Evolutionary conservation across 2,888 invertebrate genomes (phyloP).

Genomic region (Marasmarcha lunaedactyla): DNA sequence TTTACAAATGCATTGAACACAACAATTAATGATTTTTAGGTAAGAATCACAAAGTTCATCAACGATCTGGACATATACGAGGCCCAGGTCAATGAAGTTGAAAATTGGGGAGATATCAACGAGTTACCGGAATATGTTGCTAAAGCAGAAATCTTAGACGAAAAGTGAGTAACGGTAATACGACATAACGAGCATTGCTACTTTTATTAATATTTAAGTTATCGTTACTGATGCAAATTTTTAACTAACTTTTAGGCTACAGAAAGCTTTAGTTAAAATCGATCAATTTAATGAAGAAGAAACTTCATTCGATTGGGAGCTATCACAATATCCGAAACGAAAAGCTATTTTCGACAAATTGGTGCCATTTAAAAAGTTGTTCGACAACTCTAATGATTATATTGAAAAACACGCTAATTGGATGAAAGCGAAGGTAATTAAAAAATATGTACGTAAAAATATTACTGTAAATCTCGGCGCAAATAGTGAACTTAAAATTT

Average conservation of each 20-base stretch:
- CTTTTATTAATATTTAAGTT: too few relatives aligned
- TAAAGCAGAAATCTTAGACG: constrained; percentile 83
- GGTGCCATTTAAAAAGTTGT: constrained; percentile 87
- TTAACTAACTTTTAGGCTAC: constrained; percentile 56
- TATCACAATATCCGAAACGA: constrained; percentile 89
- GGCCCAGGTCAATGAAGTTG: constrained; percentile 85
- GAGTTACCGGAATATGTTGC: constrained; percentile 86
- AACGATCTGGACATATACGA: constrained; percentile 85
- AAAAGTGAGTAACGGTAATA: constrained; percentile 67
- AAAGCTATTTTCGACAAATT: constrained; percentile 83
- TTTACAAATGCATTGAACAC: too few relatives aligned
- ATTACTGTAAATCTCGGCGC: too few relatives aligned
- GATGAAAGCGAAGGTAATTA: constrained; percentile 76
- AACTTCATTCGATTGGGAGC: constrained; percentile 86
- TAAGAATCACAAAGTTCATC: constrained; percentile 82
- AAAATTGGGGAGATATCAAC: constrained; percentile 87
- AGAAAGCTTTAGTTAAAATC: constrained; percentile 81
- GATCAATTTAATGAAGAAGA: constrained; percentile 95
- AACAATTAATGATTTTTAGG: constrained; percentile 32
- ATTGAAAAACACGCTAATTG: constrained; percentile 84
- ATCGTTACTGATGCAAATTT: too few relatives aligned
- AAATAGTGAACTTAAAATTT: too few relatives aligned
- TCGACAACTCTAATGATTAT: constrained; percentile 90
- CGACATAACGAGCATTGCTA: too few relatives aligned
- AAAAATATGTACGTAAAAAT: too few relatives aligned